These are phyloP conservation scores for Nephrocerus scutellatus DNA, from an alignment of 2,888 invertebrate species.

Conservation along the genomic window DNA sequence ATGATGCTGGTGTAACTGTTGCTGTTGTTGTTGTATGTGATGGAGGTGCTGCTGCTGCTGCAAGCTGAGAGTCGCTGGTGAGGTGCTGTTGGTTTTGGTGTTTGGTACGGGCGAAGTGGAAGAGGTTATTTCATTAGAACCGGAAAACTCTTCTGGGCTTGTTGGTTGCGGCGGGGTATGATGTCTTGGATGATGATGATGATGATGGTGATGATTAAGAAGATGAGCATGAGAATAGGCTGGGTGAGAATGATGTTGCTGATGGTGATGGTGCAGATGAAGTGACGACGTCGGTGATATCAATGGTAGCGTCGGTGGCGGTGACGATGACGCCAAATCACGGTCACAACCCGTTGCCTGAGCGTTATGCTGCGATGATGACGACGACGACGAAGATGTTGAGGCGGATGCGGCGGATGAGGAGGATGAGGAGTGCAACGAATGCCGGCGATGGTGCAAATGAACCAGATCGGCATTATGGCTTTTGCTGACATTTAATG, in stretches of 20 bases:
- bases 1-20: too few relatives aligned
- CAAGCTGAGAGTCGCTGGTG: slow-evolving; percentile 14
- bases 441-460: slow-evolving; percentile 4
- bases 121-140: slow-evolving; percentile 59
- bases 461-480: slow-evolving; percentile 15
- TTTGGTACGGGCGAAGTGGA: slow-evolving; percentile 55
- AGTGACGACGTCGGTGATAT: slow-evolving; percentile 26
- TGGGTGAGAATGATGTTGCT: slow-evolving; percentile 20
- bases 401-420: too few relatives aligned
- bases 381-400: too few relatives aligned
- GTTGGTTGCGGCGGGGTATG: slow-evolving; percentile 22
- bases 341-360: slow-evolving; percentile 16
- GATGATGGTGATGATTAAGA: slow-evolving; percentile 22
- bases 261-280: slow-evolving; percentile 18
- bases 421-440: too few relatives aligned
- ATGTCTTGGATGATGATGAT: slow-evolving; percentile 18
- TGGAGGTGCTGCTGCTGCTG: slow-evolving; percentile 4
- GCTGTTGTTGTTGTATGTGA: slow-evolving; percentile 19
- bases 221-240: slow-evolving; percentile 19
- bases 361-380: too few relatives aligned
- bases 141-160: slow-evolving; percentile 51
- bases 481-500: slow-evolving; percentile 16
- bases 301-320: slow-evolving; percentile 24
- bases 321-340: slow-evolving; percentile 7
- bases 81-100: slow-evolving; percentile 18